These are phyloP conservation scores for Babylonia areolata DNA, from an alignment of 1,140 invertebrate genomes.

Conservation along the genomic window DNA sequence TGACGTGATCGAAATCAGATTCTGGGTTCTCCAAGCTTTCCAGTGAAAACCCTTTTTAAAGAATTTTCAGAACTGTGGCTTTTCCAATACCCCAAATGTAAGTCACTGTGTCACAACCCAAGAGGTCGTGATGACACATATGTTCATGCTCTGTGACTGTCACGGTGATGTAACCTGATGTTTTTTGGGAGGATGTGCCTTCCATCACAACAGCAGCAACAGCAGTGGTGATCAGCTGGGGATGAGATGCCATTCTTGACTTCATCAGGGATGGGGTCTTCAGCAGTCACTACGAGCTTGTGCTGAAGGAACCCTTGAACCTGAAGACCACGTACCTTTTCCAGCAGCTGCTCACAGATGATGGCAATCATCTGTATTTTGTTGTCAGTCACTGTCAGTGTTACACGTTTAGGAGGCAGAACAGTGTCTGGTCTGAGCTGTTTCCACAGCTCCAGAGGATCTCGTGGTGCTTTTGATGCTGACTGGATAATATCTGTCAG, in stretches of 20 bases:
- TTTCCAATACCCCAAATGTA: no score
- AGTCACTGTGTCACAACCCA: no score
- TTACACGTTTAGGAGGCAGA: not conserved
- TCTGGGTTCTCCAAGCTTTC: no score
- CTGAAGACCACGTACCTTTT: not conserved
- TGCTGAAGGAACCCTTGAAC: not conserved
- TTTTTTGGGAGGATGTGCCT: not conserved
- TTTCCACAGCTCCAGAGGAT: not conserved
- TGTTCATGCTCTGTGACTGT: not conserved
- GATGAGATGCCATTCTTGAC: not conserved
- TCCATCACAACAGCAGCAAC: constrained; percentile 15
- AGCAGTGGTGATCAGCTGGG: not conserved
- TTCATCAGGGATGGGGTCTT: not conserved
- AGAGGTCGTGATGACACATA: not conserved
- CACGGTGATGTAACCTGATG: not conserved
- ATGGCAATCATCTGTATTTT: not conserved
- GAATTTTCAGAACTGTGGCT: no score
- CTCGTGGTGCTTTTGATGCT: constrained; percentile 38
- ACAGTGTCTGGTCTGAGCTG: not conserved
- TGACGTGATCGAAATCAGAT: no score
- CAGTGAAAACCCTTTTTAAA: no score
- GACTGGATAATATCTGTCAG: constrained; percentile 32
- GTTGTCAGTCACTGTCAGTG: not conserved
- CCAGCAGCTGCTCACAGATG: not conserved
- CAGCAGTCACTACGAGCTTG: not conserved